Evolutionary conservation across 2,888 invertebrate species (phyloP).

Genomic region (Norana najaformis): DNA sequence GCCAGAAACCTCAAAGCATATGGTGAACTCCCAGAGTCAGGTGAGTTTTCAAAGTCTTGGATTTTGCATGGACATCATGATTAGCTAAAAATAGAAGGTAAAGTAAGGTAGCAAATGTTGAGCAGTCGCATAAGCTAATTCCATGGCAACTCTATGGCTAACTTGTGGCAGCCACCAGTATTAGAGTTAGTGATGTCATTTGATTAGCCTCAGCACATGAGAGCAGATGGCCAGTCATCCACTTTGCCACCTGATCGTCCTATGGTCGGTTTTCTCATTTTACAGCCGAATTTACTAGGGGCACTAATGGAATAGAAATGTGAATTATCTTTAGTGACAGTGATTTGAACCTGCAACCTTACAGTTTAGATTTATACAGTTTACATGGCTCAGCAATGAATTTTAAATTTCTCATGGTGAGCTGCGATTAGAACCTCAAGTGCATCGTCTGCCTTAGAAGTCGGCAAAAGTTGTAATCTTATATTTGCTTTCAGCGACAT

Average conservation of each 20-base stretch:
- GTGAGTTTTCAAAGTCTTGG: conserved; percentile 21
- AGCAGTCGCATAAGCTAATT: neutral
- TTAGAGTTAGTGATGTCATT: neutral
- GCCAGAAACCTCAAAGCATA: conserved; percentile 97
- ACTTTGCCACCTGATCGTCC: no score
- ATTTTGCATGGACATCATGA: neutral
- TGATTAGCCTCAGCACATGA: no score
- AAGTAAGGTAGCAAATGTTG: neutral
- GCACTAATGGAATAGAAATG: no score
- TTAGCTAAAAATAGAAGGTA: neutral
- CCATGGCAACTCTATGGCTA: no score
- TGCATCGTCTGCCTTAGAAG: neutral
- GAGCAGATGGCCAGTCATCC: no score
- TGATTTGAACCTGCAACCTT: neutral
- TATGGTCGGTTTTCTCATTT: no score
- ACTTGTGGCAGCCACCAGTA: no score
- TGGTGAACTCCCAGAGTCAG: conserved; percentile 95
- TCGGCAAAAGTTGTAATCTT: neutral
- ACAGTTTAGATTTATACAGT: neutral
- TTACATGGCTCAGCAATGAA: neutral
- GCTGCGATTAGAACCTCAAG: neutral
- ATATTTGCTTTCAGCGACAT: neutral
- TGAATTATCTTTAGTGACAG: no score
- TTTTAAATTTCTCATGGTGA: neutral
- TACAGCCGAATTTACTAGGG: no score